Base-by-base conservation (phyloP, 2,797 vertebrate genomes). In the Sardinella longiceps region DNA sequence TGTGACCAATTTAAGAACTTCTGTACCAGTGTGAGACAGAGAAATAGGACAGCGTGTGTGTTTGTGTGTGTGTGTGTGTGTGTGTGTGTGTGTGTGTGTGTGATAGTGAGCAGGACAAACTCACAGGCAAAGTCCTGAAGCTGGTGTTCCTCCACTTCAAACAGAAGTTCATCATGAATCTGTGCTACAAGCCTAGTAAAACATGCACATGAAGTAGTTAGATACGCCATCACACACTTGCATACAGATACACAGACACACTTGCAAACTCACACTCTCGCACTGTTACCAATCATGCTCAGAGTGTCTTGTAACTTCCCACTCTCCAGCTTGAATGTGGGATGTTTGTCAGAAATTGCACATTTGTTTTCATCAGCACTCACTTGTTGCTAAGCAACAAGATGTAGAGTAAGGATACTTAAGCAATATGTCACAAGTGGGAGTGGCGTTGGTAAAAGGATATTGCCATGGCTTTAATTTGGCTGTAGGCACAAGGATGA, bases 101-200 rank as follows among this genome's bases (percentile, higher is more conserved):
- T 48, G 7, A 53, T 53, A 1, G 74, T 23, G 51, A 48, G 58
- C 10, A 60, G 12, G 43, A 10, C 39, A 48, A 80, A 53, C 85
- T 92, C 87, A 98, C 98, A 96, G 94, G 97, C 95, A 92, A 97
- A 97, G 85, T 95, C 92, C 1, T 95, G 88, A 30, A 97, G 82
- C 91, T 98, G 96, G 0, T 95, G 87, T 83, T 97, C 96, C 89
- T 97, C 95, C 87, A 98, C 98, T 88, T 99, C 97, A 88, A 97
- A 99, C 28, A 98, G 92, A 37, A 99, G 94, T 88, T 99, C 97
- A 1, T 99, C 97, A 0, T 99, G 97, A 85, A 99, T 97, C 88
- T 99, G 98, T 37, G 98, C 97, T 5, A 98, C 90, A 89, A 99
- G 91, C 90, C 98, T 98, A 92, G 82, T 91, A 85, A 60, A 45